Base-by-base conservation (phyloP, 2,113 vertebrate species). In the Erinaceus europaeus region DNA sequence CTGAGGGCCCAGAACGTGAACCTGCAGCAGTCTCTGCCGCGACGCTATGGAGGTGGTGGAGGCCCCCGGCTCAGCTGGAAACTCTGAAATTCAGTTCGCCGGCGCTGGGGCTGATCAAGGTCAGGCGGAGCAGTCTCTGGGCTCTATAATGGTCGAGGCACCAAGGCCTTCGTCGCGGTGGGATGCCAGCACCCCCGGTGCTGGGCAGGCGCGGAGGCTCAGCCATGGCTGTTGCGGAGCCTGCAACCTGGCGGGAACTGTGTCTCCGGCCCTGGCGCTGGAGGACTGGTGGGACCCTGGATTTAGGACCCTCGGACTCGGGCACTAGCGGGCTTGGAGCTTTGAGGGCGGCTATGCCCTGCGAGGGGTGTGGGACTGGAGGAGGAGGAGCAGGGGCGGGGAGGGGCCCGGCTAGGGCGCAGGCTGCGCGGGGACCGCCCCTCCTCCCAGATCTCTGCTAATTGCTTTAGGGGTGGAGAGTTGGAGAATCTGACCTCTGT, bases 11-110 rank as follows among this genome's bases (percentile, higher is more conserved):
- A 17, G 13, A 1, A 15, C 29, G 52, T 11, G 20, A 1, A 20
- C 0, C 10, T 2, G 20, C 23, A 29, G 1, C 0, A 65, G 2
- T 0, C 42, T 65, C 10, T 0, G 34, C 34, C 1, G 17, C 25
- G 64, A 21, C 34, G 75, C 20, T 4, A 34, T 48, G 84, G 95
- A 91, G 2, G 91, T 96, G 6, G 65, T 83, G 42, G 94, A 87
- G 85, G 95, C 89, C 48, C 87, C 94, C 89, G 2, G 91, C 80
- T 18, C 90, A 68, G 76, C 4, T 96, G 81, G 88, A 91, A 55
- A 89, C 27, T 0, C 72, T 95, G 57, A 91, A 74, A 0, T 81
- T 96, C 55, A 55, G 27, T 4, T 50, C 7, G 0, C 7, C 1
- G 64, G 44, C 40, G 3, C 12, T 3, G 64, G 3, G 3, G 46